These are phyloP conservation scores for Lepas anatifera DNA, from an alignment of 2,888 invertebrate species.

Conservation along the genomic window DNA sequence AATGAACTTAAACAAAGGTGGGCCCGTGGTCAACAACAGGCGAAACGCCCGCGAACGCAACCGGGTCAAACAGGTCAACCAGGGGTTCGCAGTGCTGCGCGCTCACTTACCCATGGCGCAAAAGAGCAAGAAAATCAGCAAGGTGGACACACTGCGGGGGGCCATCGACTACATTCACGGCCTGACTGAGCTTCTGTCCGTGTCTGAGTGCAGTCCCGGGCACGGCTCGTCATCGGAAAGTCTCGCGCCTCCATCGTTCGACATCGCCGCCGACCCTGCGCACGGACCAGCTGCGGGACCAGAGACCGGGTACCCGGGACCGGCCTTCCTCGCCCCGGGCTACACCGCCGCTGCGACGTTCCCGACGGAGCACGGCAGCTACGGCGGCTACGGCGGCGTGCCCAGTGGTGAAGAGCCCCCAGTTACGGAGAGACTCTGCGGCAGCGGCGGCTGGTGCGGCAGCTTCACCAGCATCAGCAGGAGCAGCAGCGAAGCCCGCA, in stretches of 20 bases:
- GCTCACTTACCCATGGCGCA: conserved; percentile 63
- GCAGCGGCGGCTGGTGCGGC: not conserved
- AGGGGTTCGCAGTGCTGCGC: conserved; percentile 78
- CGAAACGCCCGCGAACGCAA: conserved; percentile 89
- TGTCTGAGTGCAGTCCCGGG: too few species aligned
- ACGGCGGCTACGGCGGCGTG: not conserved
- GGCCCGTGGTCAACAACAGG: conserved; percentile 69
- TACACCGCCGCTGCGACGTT: not conserved
- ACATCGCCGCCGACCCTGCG: not conserved
- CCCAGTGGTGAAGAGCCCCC: too few species aligned
- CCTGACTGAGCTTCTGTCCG: conserved; percentile 52
- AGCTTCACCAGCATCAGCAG: not conserved
- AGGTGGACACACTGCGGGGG: conserved; percentile 61
- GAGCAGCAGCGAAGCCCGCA: not conserved
- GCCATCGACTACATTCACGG: conserved; percentile 84
- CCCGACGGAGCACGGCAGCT: not conserved
- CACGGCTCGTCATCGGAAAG: not conserved
- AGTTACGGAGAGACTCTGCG: not conserved
- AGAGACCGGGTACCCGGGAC: not conserved
- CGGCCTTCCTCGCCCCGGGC: not conserved
- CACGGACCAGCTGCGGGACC: not conserved
- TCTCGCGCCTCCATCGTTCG: not conserved
- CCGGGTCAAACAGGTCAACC: conserved; percentile 87
- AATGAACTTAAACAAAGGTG: conserved; percentile 14
- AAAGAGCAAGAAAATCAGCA: conserved; percentile 32